Conservation (phyloP, 2,888 invertebrate genomes). For the Stegana nigrithorax region DNA sequence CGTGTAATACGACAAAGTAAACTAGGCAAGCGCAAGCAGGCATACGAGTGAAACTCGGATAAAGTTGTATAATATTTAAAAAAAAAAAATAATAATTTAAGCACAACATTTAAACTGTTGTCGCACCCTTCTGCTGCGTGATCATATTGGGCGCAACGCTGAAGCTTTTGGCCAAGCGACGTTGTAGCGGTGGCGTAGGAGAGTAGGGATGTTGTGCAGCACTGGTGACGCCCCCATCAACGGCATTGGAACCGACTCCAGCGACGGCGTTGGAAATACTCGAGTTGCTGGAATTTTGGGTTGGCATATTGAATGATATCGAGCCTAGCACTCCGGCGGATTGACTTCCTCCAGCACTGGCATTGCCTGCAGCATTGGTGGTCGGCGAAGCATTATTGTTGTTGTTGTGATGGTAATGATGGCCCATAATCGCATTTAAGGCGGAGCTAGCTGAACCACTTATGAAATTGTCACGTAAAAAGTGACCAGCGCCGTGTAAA, state of each 20-base stretch:
- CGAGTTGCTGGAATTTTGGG: slow-evolving; percentile 25
- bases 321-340: slow-evolving; percentile 61
- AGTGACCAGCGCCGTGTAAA: slow-evolving; percentile 61
- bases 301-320: slow-evolving; percentile 57
- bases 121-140: slow-evolving; percentile 69
- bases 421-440: slow-evolving; percentile 64
- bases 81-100: slow-evolving; percentile 13
- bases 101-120: background rate
- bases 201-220: slow-evolving; percentile 73
- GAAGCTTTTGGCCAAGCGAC: slow-evolving; percentile 92
- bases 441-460: slow-evolving; percentile 65
- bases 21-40: too few relatives aligned
- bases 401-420: slow-evolving; percentile 42
- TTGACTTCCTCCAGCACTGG: slow-evolving; percentile 70
- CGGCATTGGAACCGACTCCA: background rate
- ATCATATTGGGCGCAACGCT: slow-evolving; percentile 81
- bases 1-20: slow-evolving; percentile 25
- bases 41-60: too few relatives aligned
- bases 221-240: background rate
- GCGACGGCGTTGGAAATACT: slow-evolving; percentile 52
- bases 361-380: slow-evolving; percentile 56
- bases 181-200: slow-evolving; percentile 86
- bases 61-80: too few relatives aligned
- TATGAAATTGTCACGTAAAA: slow-evolving; percentile 62
- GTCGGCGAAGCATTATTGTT: slow-evolving; percentile 55